These are phyloP conservation scores for Acropora tenuis DNA, from an alignment of 64 coral and sea anemone species.

Conservation along the genomic window DNA sequence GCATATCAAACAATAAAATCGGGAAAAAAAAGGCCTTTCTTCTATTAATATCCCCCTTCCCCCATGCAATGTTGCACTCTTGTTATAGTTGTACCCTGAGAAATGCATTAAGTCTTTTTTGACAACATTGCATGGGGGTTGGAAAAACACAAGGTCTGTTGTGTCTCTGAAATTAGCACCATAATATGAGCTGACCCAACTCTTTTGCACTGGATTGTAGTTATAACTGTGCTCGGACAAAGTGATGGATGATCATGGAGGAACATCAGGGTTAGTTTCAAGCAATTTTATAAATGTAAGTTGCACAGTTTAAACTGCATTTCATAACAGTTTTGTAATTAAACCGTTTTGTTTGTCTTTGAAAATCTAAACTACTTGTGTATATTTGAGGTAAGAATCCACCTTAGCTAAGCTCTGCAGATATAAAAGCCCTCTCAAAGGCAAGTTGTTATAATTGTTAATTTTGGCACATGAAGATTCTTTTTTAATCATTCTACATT, in stretches of 20 bases:
- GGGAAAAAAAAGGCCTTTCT: too few species aligned
- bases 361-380: conserved; percentile 2
- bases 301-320: conserved; percentile 32
- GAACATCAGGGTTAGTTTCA: conserved; percentile 55
- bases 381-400: conserved; percentile 14
- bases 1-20: too few species aligned
- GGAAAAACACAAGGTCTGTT: too few species aligned
- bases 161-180: too few species aligned
- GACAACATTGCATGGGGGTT: too few species aligned
- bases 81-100: too few species aligned
- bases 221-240: not conserved
- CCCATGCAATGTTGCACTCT: too few species aligned
- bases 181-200: too few species aligned
- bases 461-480: not conserved
- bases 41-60: too few species aligned
- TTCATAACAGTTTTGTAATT: conserved; percentile 13
- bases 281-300: conserved; percentile 5
- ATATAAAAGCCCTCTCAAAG: conserved; percentile 1
- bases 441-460: not conserved
- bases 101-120: too few species aligned
- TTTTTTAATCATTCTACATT: not conserved
- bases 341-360: conserved; percentile 11
- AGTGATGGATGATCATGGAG: conserved; percentile 41
- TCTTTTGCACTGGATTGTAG: not conserved
- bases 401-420: conserved; percentile 11